A percentile compares a stretch with the other conserved stretches of the same genome.
These are phyloP conservation scores for Caenorhabditis tropicalis DNA, from an alignment of 1,140 invertebrate species.

Conservation along the genomic window DNA sequence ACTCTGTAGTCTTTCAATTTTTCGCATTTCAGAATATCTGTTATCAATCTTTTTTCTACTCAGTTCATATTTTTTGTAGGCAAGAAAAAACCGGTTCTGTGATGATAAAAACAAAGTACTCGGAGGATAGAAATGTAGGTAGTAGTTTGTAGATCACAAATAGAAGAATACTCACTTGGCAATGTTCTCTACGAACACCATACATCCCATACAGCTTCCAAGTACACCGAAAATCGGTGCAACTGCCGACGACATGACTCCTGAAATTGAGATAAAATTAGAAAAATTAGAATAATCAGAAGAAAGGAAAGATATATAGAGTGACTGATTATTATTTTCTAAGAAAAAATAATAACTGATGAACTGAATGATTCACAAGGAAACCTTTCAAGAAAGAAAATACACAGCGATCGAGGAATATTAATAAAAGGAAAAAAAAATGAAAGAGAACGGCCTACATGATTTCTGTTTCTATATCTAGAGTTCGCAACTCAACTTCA, in stretches of 20 bases:
- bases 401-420: too few species aligned
- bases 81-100: not conserved
- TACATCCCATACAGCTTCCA: conserved; percentile 68
- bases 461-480: too few species aligned
- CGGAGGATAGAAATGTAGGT: not conserved
- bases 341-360: too few species aligned
- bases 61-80: not conserved
- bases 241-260: conserved; percentile 53
- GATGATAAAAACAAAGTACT: not conserved
- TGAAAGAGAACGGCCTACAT: not conserved
- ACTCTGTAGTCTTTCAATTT: conserved; percentile 1
- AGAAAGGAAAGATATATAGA: not conserved
- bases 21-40: not conserved
- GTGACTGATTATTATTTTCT: too few species aligned
- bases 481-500: not conserved
- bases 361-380: too few species aligned
- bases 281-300: not conserved
- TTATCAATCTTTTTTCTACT: too few species aligned
- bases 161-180: conserved; percentile 62
- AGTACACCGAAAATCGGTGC: conserved; percentile 62
- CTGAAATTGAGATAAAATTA: conserved; percentile 2
- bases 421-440: not conserved
- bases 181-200: conserved; percentile 68
- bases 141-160: not conserved
- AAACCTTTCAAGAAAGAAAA: too few species aligned